Evolutionary conservation across 1,140 invertebrate species (phyloP).

Genomic region (Triops cancriformis): DNA sequence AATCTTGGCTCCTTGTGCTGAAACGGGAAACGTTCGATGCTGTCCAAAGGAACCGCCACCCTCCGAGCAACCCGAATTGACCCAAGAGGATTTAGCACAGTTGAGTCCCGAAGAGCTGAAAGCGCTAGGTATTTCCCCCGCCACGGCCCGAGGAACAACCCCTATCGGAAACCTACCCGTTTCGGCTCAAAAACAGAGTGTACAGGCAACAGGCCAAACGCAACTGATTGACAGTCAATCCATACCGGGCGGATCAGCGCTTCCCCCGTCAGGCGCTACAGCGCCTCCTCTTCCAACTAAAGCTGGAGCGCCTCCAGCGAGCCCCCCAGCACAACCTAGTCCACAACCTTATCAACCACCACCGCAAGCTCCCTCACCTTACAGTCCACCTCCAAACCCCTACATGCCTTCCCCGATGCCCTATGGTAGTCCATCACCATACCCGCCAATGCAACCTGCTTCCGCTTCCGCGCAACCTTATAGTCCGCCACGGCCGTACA

Average conservation of each 20-base stretch:
- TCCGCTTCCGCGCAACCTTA: not conserved
- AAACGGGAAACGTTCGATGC: constrained; percentile 16
- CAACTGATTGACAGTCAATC: not conserved
- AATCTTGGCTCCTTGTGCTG: constrained; percentile 12
- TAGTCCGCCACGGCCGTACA: not conserved
- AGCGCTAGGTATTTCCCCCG: constrained; percentile 17
- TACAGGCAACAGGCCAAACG: not conserved
- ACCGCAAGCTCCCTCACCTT: not conserved
- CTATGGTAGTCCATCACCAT: not conserved
- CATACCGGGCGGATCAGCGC: not conserved
- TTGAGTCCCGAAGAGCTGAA: constrained; percentile 18
- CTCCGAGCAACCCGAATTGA: constrained; percentile 12
- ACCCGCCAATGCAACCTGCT: not conserved
- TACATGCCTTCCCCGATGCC: not conserved
- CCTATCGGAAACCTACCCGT: not conserved
- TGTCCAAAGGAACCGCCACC: constrained; percentile 26
- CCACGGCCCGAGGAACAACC: not conserved
- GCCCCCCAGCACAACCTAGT: not conserved
- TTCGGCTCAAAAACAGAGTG: not conserved
- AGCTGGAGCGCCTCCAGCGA: not conserved
- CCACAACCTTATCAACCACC: not conserved
- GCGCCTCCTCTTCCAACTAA: not conserved
- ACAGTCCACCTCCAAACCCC: not conserved
- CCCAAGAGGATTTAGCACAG: constrained; percentile 18
- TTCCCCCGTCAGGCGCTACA: not conserved